Evolutionary conservation across 2,888 invertebrate genomes (phyloP), one percentile per base, ranked within the genome.

Genomic region (Exephanes ischioxanthus): DNA sequence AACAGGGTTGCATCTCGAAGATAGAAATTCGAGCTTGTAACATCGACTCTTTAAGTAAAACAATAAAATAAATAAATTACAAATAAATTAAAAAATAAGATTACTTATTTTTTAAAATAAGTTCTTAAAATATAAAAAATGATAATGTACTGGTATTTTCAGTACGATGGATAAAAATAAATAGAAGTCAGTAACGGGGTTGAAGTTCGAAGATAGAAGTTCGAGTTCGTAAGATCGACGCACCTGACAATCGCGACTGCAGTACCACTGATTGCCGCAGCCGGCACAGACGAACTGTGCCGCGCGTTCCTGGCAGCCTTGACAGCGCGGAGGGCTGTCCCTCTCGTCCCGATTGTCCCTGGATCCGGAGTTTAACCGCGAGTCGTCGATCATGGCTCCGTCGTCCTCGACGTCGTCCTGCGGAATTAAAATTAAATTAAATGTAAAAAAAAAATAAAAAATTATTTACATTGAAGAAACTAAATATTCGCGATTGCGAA

Each of bases 181-280:
- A 53, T 19, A 53, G 7, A 53, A 7, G n/a, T 16, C 7, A 26
- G 14, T 26, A 14, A 58, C 19, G 26, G 4, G 7, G 55, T 51
- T 7, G 19, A 45, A 67, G 9, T 14, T 45, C 14, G n/a, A 55
- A 0, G 19, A 26, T 30, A 2, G 3, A 26, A 26, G 4, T 30
- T 22, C 1, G 26, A 58, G 14, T 14, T 58, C 63, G 2, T 16
- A 67, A 67, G 3, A 33, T 58, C 5, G 76, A 88, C 92, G 92
- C 94, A 98, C 98, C 97, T 98, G 98, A 94, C 98, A 99, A 88
- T 97, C 97, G 79, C 98, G 95, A 92, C 98, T 98, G 95, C 98
- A 99, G 94, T 99, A 98, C 98, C 98, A 98, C 94, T 98, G 98
- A 94, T 97, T 97, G 88, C 97, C 97, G 94, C 98, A 98, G 72